These are phyloP conservation scores for Nomia melanderi DNA, from an alignment of 1,140 invertebrate species.

Conservation along the genomic window DNA sequence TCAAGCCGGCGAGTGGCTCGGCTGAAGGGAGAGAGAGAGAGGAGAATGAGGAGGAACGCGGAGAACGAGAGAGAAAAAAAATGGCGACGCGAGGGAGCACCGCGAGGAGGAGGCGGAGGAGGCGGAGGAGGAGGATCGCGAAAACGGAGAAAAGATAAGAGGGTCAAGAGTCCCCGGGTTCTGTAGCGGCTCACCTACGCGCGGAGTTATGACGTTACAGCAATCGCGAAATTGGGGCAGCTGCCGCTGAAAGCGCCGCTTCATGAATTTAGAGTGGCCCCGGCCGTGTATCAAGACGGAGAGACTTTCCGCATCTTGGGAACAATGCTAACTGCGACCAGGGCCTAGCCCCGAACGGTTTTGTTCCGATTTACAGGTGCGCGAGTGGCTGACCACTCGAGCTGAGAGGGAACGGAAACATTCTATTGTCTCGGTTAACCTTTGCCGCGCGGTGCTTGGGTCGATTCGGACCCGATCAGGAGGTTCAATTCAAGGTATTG, in stretches of 20 bases:
- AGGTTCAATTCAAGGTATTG: too few species aligned
- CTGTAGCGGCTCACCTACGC: conserved; percentile 8
- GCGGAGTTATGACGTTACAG: conserved; percentile 42
- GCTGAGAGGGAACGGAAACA: background rate
- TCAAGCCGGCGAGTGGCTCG: background rate
- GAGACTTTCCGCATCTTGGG: background rate
- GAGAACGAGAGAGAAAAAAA: conserved; percentile 3
- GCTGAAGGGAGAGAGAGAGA: too few species aligned
- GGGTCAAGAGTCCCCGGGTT: conserved; percentile 38
- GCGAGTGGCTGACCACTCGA: background rate
- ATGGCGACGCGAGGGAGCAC: too few species aligned
- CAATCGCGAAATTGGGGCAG: conserved; percentile 40
- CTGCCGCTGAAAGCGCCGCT: conserved; percentile 21
- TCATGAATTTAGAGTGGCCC: conserved; percentile 42
- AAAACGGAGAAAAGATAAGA: conserved; percentile 41
- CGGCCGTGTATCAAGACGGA: conserved; percentile 13
- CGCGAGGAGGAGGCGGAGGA: too few species aligned
- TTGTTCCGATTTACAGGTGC: background rate
- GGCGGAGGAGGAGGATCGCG: conserved; percentile 14
- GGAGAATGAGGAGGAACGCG: too few species aligned
- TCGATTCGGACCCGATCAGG: background rate
- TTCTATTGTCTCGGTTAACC: background rate
- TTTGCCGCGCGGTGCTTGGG: background rate
- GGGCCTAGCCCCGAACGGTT: background rate
- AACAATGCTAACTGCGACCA: background rate